Base-by-base conservation (phyloP, 2,797 vertebrate species). In the Danio albolineatus region DNA sequence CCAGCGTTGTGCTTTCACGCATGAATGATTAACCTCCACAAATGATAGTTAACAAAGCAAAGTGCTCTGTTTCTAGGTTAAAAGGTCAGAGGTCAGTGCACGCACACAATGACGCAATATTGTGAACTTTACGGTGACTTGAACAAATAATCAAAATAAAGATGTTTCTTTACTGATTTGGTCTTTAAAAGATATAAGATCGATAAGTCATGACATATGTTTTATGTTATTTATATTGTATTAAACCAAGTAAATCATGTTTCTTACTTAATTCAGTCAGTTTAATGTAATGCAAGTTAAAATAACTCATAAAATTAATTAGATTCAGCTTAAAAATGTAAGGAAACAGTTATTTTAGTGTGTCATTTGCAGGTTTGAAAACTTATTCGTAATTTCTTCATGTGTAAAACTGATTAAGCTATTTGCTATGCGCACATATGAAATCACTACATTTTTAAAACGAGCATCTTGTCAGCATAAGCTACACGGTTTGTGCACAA, bases 81-180 rank as follows among this genome's bases (percentile, higher is more conserved):
- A 74, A 61, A 51, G 72, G 72, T 74, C 57, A 74, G 44, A 39
- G 57, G 56, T 74, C 72, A 49, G 16, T 48, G 43, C 57, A 61
- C 72, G 74, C 10, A 39, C 44, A 39, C 44, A 74, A 39, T 48
- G 54, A 28, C 19, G 16, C 71, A 60, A 44, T 43, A 72, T 9
- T 21, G 19, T 28, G 14, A 60, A 60, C 71, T 46, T 60, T 73
- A 73, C 17, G 8, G 70, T 21, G 70, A 28, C 53, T 59, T 73
- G 70, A 70, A 44, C 41, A n/a, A n/a, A n/a, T n/a, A n/a, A n/a
- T n/a, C n/a, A n/a, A 73, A 73, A 16, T 59, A 21, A 44, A 38
- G 43, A 10, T 72, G 38, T 28, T 28, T 28, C 28, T 21, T 19
- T 16, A 72, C 38, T 44, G 51, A 19, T 54, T 17, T 13, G 72